Evolutionary conservation across 2,888 invertebrate species (phyloP).

Genomic region (Linyphia triangularis): DNA sequence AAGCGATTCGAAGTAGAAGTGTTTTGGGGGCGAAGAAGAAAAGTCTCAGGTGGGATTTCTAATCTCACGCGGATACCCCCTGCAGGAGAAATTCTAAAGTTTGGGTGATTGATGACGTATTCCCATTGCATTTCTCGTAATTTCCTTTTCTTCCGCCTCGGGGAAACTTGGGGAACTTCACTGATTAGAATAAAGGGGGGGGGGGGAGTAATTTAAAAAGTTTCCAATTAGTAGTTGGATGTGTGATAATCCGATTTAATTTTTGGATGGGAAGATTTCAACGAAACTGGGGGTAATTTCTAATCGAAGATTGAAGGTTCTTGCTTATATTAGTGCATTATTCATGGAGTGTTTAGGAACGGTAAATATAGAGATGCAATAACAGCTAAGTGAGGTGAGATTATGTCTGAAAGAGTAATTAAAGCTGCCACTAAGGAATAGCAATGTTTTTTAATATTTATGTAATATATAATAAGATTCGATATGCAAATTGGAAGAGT

Average conservation of each 20-base stretch:
- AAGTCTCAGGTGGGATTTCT: constrained; percentile 38
- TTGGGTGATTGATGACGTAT: constrained; percentile 30
- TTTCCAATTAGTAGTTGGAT: background rate
- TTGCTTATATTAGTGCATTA: too few species aligned
- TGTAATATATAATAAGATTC: too few species aligned
- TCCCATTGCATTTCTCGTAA: background rate
- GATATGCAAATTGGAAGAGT: too few species aligned
- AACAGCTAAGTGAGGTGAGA: too few species aligned
- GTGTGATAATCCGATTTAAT: background rate
- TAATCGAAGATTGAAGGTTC: background rate
- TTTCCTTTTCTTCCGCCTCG: background rate
- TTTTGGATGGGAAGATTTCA: background rate
- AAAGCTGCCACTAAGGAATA: too few species aligned
- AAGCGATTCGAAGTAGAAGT: background rate
- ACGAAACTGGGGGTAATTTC: background rate
- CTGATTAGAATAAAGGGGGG: background rate
- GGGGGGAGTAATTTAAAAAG: background rate
- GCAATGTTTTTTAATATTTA: too few species aligned
- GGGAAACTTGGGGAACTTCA: background rate
- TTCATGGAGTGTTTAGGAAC: too few species aligned
- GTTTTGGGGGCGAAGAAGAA: background rate
- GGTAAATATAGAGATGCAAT: too few species aligned
- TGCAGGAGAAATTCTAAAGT: constrained; percentile 1
- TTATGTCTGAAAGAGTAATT: too few species aligned
- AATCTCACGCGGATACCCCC: constrained; percentile 29